phyloP scores from a whole-genome alignment of 1,140 invertebrate species.

The Zaprionus nigranus region DNA sequence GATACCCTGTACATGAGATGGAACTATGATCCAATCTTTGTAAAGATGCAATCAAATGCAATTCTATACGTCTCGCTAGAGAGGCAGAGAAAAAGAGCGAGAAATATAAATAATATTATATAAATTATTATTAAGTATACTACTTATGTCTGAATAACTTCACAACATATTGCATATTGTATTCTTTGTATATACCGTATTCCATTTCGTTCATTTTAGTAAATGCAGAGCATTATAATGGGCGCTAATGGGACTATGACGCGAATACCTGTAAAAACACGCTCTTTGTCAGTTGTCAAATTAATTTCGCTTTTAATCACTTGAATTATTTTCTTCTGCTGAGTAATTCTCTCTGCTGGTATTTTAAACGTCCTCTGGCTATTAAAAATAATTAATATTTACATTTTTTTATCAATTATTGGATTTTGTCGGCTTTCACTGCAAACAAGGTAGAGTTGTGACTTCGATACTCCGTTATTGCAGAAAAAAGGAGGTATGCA shows the following conservation, averaged over 20 bases:
- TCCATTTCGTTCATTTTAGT: neutral
- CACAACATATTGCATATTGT: no score
- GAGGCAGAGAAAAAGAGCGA: no score
- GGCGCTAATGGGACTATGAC: neutral
- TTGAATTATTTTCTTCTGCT: constrained; percentile 16
- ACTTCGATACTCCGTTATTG: no score
- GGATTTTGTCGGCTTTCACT: neutral
- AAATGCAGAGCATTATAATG: neutral
- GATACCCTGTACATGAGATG: neutral
- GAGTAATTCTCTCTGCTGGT: neutral
- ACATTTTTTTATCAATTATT: constrained; percentile 9
- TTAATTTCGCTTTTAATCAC: constrained; percentile 32
- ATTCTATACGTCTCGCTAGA: no score
- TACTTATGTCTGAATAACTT: no score
- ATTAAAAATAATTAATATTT: constrained; percentile 11
- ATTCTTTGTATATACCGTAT: neutral
- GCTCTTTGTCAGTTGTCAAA: constrained; percentile 24
- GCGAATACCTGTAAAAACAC: neutral
- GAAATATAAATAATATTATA: no score
- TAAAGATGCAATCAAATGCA: neutral
- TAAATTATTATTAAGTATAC: no score
- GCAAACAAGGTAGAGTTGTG: neutral
- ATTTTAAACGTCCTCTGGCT: neutral
- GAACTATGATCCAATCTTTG: no score
- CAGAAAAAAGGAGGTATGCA: no score